Evolutionary conservation across 2,888 invertebrate species (phyloP), one percentile per base, ranked within the genome.

Genomic region (Lottia scabra): DNA sequence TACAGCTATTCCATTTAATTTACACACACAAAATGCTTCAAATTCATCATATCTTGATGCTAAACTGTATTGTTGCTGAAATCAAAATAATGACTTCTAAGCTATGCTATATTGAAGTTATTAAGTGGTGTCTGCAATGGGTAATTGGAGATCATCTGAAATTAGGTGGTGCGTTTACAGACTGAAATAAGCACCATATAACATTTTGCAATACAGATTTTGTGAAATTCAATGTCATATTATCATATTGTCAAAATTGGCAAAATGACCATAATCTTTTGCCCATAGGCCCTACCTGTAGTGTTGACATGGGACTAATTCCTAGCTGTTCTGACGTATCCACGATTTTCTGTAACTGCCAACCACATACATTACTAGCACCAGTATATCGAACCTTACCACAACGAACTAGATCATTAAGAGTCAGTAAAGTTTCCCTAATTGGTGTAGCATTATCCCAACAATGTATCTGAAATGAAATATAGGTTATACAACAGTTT

Each of bases 351-450:
- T 88, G 87, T 56, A 87, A 68, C 75, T 87, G 87, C 86, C 86
- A 87, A 2, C 87, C 87, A 64, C 77, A 80, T 12, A 86, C 75
- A 73, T 87, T 87, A 72, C 85, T 83, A 65, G 79, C 76, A 8
- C 86, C 88, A 38, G 84, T 74, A 72, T 87, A 86, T n/a, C 85
- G 82, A 13, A 87, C 81, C 74, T 87, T 87, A 3, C 88, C 88
- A 72, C 75, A 73, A 13, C 81, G 74, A 10, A 87, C 83, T 44
- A 88, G 78, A 72, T 87, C 87, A 70, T 87, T 80, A 19, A 87
- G 78, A 0, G 87, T 79, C 0, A 79, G 70, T 56, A 87, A 73
- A 0, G 85, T 87, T 71, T 87, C 87, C 48, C 87, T 87, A 1
- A 87, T 44, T 0, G 87, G 86, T 0, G 82, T 81, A 1, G 78